Conservation (phyloP, 2,888 invertebrate species). For the Folsomia candida region DNA sequence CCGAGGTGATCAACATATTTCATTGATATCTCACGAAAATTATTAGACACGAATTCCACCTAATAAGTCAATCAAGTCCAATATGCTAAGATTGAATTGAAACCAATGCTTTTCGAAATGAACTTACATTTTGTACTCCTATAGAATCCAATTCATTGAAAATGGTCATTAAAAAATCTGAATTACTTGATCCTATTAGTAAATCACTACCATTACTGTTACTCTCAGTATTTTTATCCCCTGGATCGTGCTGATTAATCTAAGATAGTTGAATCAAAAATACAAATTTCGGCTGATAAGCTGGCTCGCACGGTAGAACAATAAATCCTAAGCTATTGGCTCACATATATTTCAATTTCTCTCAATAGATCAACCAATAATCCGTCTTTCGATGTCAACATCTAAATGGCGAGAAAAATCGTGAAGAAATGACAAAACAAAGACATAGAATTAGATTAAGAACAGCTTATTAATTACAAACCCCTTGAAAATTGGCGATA, state of each 20-base stretch:
- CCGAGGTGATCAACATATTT: constrained; percentile 25
- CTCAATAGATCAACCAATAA: too few relatives aligned
- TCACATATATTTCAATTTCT: too few relatives aligned
- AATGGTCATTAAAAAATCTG: constrained; percentile 9
- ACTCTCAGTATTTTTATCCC: not conserved
- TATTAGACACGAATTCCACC: constrained; percentile 24
- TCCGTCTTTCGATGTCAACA: too few relatives aligned
- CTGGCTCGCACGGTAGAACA: too few relatives aligned
- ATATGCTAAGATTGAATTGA: not conserved
- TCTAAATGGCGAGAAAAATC: too few relatives aligned
- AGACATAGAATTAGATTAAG: not conserved
- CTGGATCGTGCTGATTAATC: too few relatives aligned
- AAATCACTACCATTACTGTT: not conserved
- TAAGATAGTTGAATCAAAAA: too few relatives aligned
- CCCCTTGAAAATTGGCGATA: not conserved
- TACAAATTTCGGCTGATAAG: too few relatives aligned
- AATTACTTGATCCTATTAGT: not conserved
- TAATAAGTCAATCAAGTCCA: constrained; percentile 6
- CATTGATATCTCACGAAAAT: constrained; percentile 30
- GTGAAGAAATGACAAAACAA: not conserved
- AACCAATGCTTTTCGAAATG: not conserved
- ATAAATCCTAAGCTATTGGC: too few relatives aligned
- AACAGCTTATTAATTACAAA: not conserved
- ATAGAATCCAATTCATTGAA: constrained; percentile 36
- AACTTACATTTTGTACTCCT: constrained; percentile 31